Evolutionary conservation across 2,113 vertebrate genomes (phyloP), one percentile per base, ranked within the genome.

Genomic region (Platysteira castanea): DNA sequence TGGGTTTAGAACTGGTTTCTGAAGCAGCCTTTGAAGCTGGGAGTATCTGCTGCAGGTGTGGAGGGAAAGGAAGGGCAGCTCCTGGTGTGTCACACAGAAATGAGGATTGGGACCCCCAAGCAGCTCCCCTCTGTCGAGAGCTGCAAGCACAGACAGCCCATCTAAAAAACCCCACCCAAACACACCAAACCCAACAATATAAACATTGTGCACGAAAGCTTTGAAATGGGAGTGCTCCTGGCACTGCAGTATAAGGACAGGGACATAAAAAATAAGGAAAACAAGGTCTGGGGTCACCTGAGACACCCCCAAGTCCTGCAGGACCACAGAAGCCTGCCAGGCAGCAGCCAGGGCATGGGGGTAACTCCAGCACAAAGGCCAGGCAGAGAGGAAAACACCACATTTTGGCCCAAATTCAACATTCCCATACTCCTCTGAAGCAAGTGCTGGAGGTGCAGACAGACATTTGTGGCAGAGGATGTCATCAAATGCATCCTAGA

Each of bases 391-490:
- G 52, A 76, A 64, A 14, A 0, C 1, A 14, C 13, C 21, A 35
- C 2, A 37, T 59, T 85, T 28, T 52, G 31, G n/a, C 19, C 39
- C 75, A 71, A 50, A 83, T 46, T 23, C 3, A 6, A 31, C n/a
- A 42, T 41, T 26, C 12, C 37, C 47, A 33, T 17, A 5, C 19
- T 60, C 18, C 30, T 39, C 39, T 28, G 21, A 35, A 77, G 26
- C 0, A 0, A 84, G 46, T 54, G 47, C 39, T 56, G 56, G 39
- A 65, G 37, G 21, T 42, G 10, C 56, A 61, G 20, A 26, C 8
- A 44, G 67, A 6, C 8, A 35, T 30, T n/a, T 5, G 2, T 11
- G 44, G 42, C 64, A 54, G 28, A 67, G 70, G 37, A 59, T 9
- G 16, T 13, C 85, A 74, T 46, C 4, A 11, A 37, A 37, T 7